Evolutionary conservation across 1,140 invertebrate genomes (phyloP).

Genomic region (Pseudomyrmex flavicornis): DNA sequence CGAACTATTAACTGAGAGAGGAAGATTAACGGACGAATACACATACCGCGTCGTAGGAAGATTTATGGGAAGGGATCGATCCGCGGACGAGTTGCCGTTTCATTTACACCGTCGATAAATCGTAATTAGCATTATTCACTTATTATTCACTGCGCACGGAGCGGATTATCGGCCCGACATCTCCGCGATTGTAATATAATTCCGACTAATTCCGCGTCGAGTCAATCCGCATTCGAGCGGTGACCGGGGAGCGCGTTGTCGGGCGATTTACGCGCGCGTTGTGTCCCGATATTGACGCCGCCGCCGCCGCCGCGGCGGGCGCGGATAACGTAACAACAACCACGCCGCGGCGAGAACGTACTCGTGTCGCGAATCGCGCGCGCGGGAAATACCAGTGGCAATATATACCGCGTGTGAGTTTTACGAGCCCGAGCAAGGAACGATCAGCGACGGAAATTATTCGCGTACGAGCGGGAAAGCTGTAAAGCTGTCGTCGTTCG

Average conservation of each 20-base stretch:
- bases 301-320: not conserved
- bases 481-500: constrained; percentile 59
- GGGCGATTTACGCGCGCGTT: not conserved
- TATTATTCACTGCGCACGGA: constrained; percentile 20
- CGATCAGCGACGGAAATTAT: constrained; percentile 68
- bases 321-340: constrained; percentile 4
- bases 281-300: constrained; percentile 15
- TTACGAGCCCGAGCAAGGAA: constrained; percentile 47
- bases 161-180: constrained; percentile 20
- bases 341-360: not conserved
- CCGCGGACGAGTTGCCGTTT: constrained; percentile 32
- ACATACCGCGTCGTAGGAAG: not conserved
- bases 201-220: constrained; percentile 5
- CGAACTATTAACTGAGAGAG: constrained; percentile 38
- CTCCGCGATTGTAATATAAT: not conserved
- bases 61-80: constrained; percentile 30
- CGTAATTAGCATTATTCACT: constrained; percentile 46
- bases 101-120: constrained; percentile 44
- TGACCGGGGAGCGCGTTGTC: not conserved
- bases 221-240: constrained; percentile 22
- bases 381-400: not conserved
- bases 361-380: constrained; percentile 5
- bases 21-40: constrained; percentile 45
- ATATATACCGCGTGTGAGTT: constrained; percentile 16
- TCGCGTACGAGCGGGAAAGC: constrained; percentile 56